Percentiles rank a stretch among this genome's conserved stretches.
Conservation (phyloP, 1,140 invertebrate genomes). For the Ladona fulva region DNA sequence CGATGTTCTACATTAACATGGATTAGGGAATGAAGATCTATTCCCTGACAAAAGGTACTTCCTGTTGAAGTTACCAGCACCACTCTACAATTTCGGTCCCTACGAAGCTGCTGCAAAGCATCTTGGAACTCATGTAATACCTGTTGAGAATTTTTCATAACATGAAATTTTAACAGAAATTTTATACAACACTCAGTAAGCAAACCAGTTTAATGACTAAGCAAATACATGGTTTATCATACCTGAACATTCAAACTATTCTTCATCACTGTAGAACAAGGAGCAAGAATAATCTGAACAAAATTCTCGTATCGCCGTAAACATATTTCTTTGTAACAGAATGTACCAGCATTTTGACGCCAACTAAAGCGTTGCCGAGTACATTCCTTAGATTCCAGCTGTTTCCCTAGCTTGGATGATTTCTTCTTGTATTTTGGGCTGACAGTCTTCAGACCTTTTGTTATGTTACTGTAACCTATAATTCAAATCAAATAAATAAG, state of each 20-base stretch:
- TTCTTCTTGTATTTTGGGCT: slow-evolving; percentile 14
- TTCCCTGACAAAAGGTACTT: slow-evolving; percentile 57
- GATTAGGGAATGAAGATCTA: slow-evolving; percentile 55
- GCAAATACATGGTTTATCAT: slow-evolving; percentile 22
- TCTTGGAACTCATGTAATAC: slow-evolving; percentile 45
- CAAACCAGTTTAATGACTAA: background rate
- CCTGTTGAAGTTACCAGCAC: slow-evolving; percentile 54
- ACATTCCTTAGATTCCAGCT: background rate
- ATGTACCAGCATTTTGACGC: slow-evolving; percentile 34
- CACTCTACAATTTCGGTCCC: slow-evolving; percentile 50
- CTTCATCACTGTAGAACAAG: slow-evolving; percentile 44
- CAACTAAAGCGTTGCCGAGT: slow-evolving; percentile 29
- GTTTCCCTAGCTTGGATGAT: slow-evolving; percentile 12
- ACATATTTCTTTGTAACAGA: slow-evolving; percentile 48
- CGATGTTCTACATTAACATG: slow-evolving; percentile 44
- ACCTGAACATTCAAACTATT: slow-evolving; percentile 50
- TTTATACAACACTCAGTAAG: background rate
- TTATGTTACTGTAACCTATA: slow-evolving; percentile 14
- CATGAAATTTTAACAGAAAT: slow-evolving; percentile 13
- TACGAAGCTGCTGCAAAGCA: slow-evolving; percentile 45
- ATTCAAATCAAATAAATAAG: background rate
- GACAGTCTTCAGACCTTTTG: slow-evolving; percentile 19
- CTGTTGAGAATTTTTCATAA: slow-evolving; percentile 31
- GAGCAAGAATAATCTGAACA: slow-evolving; percentile 52
- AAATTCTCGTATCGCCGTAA: slow-evolving; percentile 51